These are phyloP conservation scores for Coregonus clupeaformis DNA, from an alignment of 2,113 vertebrate genomes.

Conservation along the genomic window DNA sequence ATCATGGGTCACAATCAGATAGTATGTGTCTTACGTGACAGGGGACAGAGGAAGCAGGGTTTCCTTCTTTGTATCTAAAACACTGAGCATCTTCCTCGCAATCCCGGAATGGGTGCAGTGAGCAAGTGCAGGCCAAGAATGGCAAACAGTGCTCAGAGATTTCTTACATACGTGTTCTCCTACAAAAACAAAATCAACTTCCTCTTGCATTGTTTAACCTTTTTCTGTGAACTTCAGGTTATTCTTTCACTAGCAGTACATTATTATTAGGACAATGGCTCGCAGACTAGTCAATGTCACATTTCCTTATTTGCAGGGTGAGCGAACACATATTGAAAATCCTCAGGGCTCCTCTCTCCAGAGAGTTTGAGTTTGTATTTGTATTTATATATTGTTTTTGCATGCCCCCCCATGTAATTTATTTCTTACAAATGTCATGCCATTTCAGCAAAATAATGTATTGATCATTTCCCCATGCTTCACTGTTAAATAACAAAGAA, in stretches of 20 bases:
- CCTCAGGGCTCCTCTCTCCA: constrained; percentile 10
- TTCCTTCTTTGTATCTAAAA: too few relatives aligned
- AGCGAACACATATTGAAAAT: constrained; percentile 19
- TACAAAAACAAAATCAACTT: not conserved
- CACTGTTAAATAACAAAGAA: not conserved
- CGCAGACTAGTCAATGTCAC: constrained; percentile 1
- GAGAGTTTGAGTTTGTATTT: not conserved
- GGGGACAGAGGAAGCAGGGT: too few relatives aligned
- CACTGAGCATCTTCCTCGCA: too few relatives aligned
- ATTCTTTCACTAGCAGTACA: not conserved
- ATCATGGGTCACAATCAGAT: too few relatives aligned
- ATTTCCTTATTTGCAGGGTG: constrained; percentile 4
- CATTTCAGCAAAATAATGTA: constrained; percentile 50
- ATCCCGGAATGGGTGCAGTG: too few relatives aligned
- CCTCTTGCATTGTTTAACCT: not conserved
- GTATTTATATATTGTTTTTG: constrained; percentile 4
- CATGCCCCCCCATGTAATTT: constrained; percentile 12
- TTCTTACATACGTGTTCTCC: not conserved
- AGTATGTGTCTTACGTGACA: too few relatives aligned
- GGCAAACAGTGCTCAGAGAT: not conserved
- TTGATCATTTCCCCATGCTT: constrained; percentile 29
- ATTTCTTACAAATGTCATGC: constrained; percentile 56
- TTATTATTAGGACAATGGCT: not conserved
- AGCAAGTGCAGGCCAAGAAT: too few relatives aligned
- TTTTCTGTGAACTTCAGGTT: not conserved